Base-by-base conservation (phyloP, 2,888 invertebrate genomes). In the Aethes cnicana region DNA sequence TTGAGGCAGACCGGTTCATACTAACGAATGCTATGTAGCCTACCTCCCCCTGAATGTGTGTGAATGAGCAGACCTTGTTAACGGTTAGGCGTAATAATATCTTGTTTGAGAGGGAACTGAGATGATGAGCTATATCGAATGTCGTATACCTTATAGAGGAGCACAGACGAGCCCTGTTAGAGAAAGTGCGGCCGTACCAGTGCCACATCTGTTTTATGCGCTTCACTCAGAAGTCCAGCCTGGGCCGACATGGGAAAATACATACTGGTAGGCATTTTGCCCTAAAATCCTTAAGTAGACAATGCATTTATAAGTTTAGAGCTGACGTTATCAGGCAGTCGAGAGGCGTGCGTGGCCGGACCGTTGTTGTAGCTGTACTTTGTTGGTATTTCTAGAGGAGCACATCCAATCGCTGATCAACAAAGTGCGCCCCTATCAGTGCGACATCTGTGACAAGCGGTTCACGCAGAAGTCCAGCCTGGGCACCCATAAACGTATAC, bases 401-500 rank as follows among this genome's bases (percentile, higher is more conserved):
- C 90, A 90, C 90, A 90, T 90, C 85, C 90, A 90, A 87, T 90
- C 90, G 90, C 90, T 90, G 90, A 90, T 90, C 90, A 90, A 90
- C 90, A 90, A 90, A 90, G 90, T 90, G 85, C 90, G 91, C 76
- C 91, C 91, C 72, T 91, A 89, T 86, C 90, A 94, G 79, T 95
- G 95, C 82, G 94, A 94, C 82, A 90, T 94, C 77, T 95, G 95
- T 84, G 91, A 93, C 81, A 95, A 95, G 90, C 91, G 94, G 78
- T 95, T 95, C 88, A 94, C 95, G 64, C 95, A 95, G 90, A 95
- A 95, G 88, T 94, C 94, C 78, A 95, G 95, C 86, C 91, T 95
- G 69, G 95, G 95, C 86, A 95, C 95, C 72, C 95, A 95, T 90
- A 94, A 94, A 81, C 92, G 94, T 76, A 94, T 94, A 70, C 95